Evolutionary conservation across 1,140 invertebrate species (phyloP), one percentile per base, ranked within the genome.

Genomic region (Andrena cerasifolii): DNA sequence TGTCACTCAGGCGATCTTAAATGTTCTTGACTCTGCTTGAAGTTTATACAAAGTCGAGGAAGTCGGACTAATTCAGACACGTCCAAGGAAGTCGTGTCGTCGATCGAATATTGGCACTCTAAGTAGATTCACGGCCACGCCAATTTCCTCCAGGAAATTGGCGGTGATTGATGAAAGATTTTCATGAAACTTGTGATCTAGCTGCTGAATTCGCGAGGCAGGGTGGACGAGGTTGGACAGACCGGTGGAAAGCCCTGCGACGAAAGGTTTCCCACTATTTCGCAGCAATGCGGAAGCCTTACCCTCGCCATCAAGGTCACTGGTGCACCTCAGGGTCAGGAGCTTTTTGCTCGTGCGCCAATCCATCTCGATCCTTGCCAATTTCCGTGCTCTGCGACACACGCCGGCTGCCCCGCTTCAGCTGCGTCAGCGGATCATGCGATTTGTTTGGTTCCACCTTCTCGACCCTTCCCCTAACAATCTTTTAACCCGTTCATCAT

Each of bases 281-380:
- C 28, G 10, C 70, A 24, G 77, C 77, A 79, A 74, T 79, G 77
- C 77, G 77, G 77, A 79, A 79, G 61, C 51, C 74, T 53, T 53
- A 24, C 7, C 53, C 36, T 66, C 40, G 21, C 47, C 36, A 16
- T 21, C 68, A 78, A 78, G 76, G 76, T 78, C 58, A 78, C 16
- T 14, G 28, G 26, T 36, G 68, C 76, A 28, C 18, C 59, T 58
- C 76, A 78, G 74, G 77, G 77, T 74, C 70, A 62, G 36, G 58
- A 59, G 65, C 63, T 68, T 76, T 76, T 68, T 59, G 53, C 73
- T 68, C 63, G 16, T 49, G 73, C 53, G 63, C 65, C 73, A 68
- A 58, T 76, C 31, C 63, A 36, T 76, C 53, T 58, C 53, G 73
- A 76, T 59, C 18, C 43, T 58, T 67, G 73, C 73, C 73, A 75